Evolutionary conservation across 2,113 vertebrate genomes (phyloP).

Genomic region (Arothron firmamentum): DNA sequence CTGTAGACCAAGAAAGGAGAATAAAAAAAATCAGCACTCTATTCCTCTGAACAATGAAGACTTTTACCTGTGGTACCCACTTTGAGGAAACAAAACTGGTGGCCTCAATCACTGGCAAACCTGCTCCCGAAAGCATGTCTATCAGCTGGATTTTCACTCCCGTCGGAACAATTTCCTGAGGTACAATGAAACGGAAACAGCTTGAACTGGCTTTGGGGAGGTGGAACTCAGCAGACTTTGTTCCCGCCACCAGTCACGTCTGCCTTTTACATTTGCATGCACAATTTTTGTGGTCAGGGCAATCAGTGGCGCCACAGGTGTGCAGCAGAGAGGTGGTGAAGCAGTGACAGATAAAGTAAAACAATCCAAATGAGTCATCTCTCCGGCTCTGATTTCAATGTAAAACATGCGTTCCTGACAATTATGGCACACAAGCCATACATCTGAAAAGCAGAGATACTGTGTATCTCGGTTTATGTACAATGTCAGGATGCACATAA

Average conservation of each 20-base stretch:
- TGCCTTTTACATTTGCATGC: too few relatives aligned
- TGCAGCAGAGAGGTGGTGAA: slow-evolving; percentile 50
- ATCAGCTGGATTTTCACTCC: slow-evolving; percentile 89
- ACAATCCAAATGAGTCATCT: slow-evolving; percentile 55
- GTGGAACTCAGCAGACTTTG: neutral
- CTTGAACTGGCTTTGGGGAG: slow-evolving; percentile 37
- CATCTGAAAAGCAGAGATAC: slow-evolving; percentile 16
- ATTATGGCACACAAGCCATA: slow-evolving; percentile 48
- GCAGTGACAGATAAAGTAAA: slow-evolving; percentile 42
- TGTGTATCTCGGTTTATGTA: slow-evolving; percentile 16
- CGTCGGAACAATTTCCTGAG: slow-evolving; percentile 87
- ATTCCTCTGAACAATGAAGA: slow-evolving; percentile 36
- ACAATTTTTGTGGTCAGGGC: neutral
- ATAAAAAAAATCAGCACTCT: slow-evolving; percentile 59
- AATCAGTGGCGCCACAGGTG: slow-evolving; percentile 31
- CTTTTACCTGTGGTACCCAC: slow-evolving; percentile 92
- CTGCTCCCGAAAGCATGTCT: slow-evolving; percentile 87
- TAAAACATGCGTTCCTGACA: slow-evolving; percentile 61
- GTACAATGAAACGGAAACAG: slow-evolving; percentile 49
- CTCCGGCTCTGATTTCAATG: slow-evolving; percentile 61
- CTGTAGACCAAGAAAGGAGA: slow-evolving; percentile 40
- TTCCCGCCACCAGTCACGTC: too few relatives aligned
- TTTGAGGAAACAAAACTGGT: slow-evolving; percentile 95
- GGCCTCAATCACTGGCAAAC: slow-evolving; percentile 87
- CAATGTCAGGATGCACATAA: slow-evolving; percentile 12